Evolutionary conservation across 2,113 vertebrate genomes (phyloP).

Genomic region (Thymallus thymallus): DNA sequence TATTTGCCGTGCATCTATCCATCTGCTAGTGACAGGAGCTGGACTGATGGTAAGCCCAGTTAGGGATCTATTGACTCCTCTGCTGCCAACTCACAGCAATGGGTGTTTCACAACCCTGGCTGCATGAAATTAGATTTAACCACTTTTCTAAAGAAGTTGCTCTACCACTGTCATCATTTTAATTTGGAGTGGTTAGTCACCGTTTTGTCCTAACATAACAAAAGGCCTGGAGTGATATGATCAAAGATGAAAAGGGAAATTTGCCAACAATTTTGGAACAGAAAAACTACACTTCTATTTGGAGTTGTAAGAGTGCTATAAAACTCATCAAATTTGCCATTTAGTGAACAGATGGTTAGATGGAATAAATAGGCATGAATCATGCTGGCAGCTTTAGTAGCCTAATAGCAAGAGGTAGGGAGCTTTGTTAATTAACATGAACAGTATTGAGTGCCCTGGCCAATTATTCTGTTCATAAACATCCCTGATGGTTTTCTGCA

Average conservation of each 20-base stretch:
- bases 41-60: slow-evolving; percentile 50
- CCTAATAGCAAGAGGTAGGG: slow-evolving; percentile 34
- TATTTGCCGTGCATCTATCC: slow-evolving; percentile 46
- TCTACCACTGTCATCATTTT: slow-evolving; percentile 26
- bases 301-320: slow-evolving; percentile 6
- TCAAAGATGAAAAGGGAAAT: too few relatives aligned
- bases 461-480: slow-evolving; percentile 26
- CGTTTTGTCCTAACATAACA: slow-evolving; percentile 14
- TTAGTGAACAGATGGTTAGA: slow-evolving; percentile 33
- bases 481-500: neutral
- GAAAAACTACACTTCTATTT: too few relatives aligned
- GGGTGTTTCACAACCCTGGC: slow-evolving; percentile 42
- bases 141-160: slow-evolving; percentile 41
- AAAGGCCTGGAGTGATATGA: neutral
- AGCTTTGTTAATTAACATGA: slow-evolving; percentile 41
- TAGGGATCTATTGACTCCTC: slow-evolving; percentile 40
- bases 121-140: slow-evolving; percentile 57
- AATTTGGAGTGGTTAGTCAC: slow-evolving; percentile 11
- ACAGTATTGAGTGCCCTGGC: slow-evolving; percentile 26
- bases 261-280: too few relatives aligned
- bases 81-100: slow-evolving; percentile 47
- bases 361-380: slow-evolving; percentile 41
- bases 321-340: slow-evolving; percentile 46
- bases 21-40: slow-evolving; percentile 57
- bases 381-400: slow-evolving; percentile 17